These are phyloP conservation scores for Alcis repandata DNA, from an alignment of 2,888 invertebrate genomes.

Conservation along the genomic window DNA sequence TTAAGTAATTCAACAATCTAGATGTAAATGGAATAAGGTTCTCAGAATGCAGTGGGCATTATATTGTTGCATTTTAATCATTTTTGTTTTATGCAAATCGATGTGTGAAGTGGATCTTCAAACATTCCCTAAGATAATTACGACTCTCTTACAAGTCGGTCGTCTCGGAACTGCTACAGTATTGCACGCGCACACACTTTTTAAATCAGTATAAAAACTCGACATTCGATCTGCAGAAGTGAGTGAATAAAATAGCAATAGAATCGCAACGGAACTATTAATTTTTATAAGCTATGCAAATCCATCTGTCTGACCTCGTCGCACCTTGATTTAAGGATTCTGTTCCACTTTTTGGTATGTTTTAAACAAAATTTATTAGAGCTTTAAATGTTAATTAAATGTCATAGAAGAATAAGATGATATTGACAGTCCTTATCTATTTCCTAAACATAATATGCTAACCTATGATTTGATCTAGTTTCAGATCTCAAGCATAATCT, in stretches of 20 bases:
- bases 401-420: slow-evolving; percentile 73
- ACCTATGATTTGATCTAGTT: slow-evolving; percentile 66
- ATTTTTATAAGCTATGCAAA: slow-evolving; percentile 75
- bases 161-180: slow-evolving; percentile 64
- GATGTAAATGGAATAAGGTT: slow-evolving; percentile 65
- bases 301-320: slow-evolving; percentile 75
- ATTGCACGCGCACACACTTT: slow-evolving; percentile 52
- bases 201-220: slow-evolving; percentile 53
- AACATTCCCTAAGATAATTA: slow-evolving; percentile 73
- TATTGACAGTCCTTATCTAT: slow-evolving; percentile 68
- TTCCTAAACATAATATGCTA: slow-evolving; percentile 54
- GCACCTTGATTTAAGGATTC: slow-evolving; percentile 74
- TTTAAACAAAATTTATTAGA: slow-evolving; percentile 76
- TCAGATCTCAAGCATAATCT: slow-evolving; percentile 74
- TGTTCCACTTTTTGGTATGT: slow-evolving; percentile 79
- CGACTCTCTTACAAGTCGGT: slow-evolving; percentile 71
- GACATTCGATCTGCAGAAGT: slow-evolving; percentile 56
- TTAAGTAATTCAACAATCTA: slow-evolving; percentile 56
- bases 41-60: slow-evolving; percentile 62
- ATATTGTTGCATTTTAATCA: slow-evolving; percentile 71
- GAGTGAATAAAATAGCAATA: slow-evolving; percentile 57
- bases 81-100: slow-evolving; percentile 76
- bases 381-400: slow-evolving; percentile 81
- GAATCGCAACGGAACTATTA: slow-evolving; percentile 60
- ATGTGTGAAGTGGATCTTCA: slow-evolving; percentile 66